Conservation (phyloP, 2,797 vertebrate species). For the Sebastes baramenuke region DNA sequence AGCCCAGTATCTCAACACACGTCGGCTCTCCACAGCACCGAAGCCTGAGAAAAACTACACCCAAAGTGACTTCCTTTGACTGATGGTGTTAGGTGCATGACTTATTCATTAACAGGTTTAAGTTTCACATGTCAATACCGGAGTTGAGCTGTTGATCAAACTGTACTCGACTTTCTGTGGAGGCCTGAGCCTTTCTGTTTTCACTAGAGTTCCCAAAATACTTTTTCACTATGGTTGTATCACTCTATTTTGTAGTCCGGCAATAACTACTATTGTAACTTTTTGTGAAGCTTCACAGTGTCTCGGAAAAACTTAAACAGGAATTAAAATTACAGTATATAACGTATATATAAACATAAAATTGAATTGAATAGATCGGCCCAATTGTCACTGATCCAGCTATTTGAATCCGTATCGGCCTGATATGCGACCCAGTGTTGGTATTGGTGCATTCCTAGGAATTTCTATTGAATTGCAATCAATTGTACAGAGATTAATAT, state of each 20-base stretch:
- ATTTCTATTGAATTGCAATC: not conserved
- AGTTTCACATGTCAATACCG: not conserved
- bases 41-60: not conserved
- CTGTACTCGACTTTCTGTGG: not conserved
- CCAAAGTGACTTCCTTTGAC: constrained; percentile 28
- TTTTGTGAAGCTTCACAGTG: not conserved
- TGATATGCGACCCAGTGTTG: no score
- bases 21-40: not conserved
- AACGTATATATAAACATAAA: no score
- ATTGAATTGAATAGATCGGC: no score
- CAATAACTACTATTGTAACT: not conserved
- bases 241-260: not conserved
- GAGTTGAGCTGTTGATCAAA: not conserved
- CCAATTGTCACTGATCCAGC: no score
- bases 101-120: constrained; percentile 33
- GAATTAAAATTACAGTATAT: no score
- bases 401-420: no score
- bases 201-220: not conserved
- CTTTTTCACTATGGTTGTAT: not conserved
- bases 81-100: constrained; percentile 12
- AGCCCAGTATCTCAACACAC: constrained; percentile 10
- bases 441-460: no score
- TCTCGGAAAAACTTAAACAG: not conserved
- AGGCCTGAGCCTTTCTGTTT: not conserved
- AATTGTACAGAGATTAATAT: not conserved